Evolutionary conservation across 2,888 invertebrate genomes (phyloP).

Genomic region (Drosophila mimetica): DNA sequence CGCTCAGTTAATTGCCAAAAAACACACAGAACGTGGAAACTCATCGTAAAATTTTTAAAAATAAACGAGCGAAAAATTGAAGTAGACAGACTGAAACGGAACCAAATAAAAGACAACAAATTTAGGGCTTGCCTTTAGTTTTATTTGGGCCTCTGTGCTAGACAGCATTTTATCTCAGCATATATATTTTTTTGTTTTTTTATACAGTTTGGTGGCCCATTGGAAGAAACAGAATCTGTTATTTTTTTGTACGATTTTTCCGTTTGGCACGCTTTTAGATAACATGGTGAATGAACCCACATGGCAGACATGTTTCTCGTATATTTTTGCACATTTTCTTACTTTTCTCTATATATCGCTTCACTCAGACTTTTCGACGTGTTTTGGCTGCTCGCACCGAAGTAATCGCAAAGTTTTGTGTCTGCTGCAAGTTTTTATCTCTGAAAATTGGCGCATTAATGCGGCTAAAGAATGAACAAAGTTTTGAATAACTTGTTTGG

Average conservation of each 20-base stretch:
- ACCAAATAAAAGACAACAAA: slow-evolving; percentile 42
- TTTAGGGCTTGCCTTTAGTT: slow-evolving; percentile 26
- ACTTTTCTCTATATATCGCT: slow-evolving; percentile 18
- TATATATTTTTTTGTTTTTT: slow-evolving; percentile 28
- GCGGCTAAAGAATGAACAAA: slow-evolving; percentile 42
- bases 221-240: slow-evolving; percentile 50
- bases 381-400: slow-evolving; percentile 35
- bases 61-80: slow-evolving; percentile 64
- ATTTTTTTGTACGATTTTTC: slow-evolving; percentile 26
- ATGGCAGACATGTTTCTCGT: slow-evolving; percentile 49
- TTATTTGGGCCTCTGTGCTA: slow-evolving; percentile 27
- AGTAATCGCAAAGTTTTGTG: slow-evolving; percentile 56
- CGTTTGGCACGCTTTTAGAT: slow-evolving; percentile 63
- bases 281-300: slow-evolving; percentile 66
- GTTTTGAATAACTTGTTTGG: slow-evolving; percentile 38
- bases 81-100: slow-evolving; percentile 38
- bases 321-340: slow-evolving; percentile 32
- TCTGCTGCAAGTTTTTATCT: slow-evolving; percentile 61
- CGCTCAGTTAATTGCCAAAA: slow-evolving; percentile 41
- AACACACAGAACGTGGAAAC: slow-evolving; percentile 20
- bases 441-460: slow-evolving; percentile 66
- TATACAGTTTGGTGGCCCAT: slow-evolving; percentile 46
- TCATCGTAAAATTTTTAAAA: slow-evolving; percentile 68
- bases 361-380: slow-evolving; percentile 39
- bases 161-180: slow-evolving; percentile 29